Evolutionary conservation across 2,113 vertebrate species (phyloP).

Genomic region (Thermophis baileyi): DNA sequence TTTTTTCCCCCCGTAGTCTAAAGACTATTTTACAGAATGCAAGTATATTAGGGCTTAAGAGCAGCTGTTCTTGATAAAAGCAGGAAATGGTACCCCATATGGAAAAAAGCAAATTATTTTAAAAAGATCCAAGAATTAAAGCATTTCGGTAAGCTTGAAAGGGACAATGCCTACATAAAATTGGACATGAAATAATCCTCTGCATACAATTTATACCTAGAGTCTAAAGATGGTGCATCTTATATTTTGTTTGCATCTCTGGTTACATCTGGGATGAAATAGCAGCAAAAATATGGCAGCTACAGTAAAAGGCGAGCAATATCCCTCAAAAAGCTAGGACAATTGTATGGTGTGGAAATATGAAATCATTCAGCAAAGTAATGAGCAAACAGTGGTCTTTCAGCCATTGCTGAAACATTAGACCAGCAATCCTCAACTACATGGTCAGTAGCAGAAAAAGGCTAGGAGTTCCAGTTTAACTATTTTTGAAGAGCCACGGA

Average conservation of each 20-base stretch:
- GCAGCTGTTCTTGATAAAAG: background rate
- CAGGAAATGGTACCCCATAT: background rate
- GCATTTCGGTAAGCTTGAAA: background rate
- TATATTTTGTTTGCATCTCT: background rate
- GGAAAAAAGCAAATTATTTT: background rate
- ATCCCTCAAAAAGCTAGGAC: background rate
- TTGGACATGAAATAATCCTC: background rate
- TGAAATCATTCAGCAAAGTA: background rate
- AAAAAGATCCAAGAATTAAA: background rate
- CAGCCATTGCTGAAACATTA: background rate
- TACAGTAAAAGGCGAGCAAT: background rate
- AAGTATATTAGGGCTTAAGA: background rate
- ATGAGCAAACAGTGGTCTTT: background rate
- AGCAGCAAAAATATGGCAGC: background rate
- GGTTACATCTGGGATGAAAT: background rate
- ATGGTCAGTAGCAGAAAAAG: background rate
- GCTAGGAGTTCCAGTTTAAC: background rate
- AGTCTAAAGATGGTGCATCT: background rate
- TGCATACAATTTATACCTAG: background rate
- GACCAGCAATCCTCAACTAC: background rate
- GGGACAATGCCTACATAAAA: background rate
- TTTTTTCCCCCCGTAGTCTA: background rate
- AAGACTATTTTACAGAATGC: background rate
- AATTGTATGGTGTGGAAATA: background rate
- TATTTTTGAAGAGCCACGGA: background rate